Percentiles rank a stretch among this genome's conserved stretches.
Conservation (phyloP, 2,888 invertebrate species). For the Oligia latruncula region DNA sequence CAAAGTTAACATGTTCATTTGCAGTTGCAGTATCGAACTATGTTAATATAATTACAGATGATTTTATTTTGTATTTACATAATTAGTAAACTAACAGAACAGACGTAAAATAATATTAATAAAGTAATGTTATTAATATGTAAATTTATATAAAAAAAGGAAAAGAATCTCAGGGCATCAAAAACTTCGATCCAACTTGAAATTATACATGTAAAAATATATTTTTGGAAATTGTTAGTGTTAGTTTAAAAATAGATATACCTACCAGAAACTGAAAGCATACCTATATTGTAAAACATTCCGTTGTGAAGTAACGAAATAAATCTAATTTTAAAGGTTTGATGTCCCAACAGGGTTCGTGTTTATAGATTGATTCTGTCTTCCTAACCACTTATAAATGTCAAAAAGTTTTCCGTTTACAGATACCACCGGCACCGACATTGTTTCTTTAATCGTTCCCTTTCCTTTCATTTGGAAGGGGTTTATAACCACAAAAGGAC, state of each 20-base stretch:
- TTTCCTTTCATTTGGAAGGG: constrained; percentile 33
- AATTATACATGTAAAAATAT: not conserved
- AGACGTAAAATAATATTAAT: not conserved
- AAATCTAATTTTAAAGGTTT: not conserved
- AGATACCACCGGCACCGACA: constrained; percentile 26
- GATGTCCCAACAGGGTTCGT: not conserved
- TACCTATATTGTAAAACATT: not conserved
- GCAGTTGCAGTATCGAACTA: not conserved
- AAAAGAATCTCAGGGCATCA: not conserved
- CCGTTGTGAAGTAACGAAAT: not conserved
- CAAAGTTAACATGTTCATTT: constrained; percentile 6
- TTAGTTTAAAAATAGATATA: not conserved
- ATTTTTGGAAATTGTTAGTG: not conserved
- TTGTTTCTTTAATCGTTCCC: constrained; percentile 48
- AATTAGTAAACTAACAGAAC: not conserved
- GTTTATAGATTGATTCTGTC: constrained; percentile 34
- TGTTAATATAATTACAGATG: not conserved
- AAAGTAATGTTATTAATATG: not conserved
- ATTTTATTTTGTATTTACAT: not conserved
- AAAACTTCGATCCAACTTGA: not conserved
- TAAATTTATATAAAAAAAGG: not conserved
- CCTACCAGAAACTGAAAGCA: not conserved
- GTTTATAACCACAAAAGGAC: constrained; percentile 46
- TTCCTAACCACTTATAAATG: constrained; percentile 39
- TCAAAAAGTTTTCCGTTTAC: constrained; percentile 54